Conservation (phyloP, 2,113 vertebrate genomes). For the Megaleporinus macrocephalus region DNA sequence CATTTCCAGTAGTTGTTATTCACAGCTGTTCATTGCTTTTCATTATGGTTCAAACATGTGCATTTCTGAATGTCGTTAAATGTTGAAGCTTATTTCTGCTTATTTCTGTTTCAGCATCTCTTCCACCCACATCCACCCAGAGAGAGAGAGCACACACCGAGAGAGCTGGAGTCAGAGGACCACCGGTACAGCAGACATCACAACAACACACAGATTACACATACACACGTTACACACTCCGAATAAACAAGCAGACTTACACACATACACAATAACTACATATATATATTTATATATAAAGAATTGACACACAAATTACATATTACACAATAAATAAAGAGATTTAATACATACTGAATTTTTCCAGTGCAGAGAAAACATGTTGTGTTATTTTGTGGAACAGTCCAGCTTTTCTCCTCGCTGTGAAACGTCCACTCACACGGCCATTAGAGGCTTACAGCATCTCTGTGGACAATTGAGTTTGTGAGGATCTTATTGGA, state of each 20-base stretch:
- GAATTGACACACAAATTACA: too few species aligned
- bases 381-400: not conserved
- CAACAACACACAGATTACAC: not conserved
- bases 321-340: too few species aligned
- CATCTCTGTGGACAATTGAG: conserved; percentile 53
- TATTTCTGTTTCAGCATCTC: conserved; percentile 23
- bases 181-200: conserved; percentile 5
- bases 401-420: conserved; percentile 12
- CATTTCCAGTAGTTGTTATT: too few species aligned
- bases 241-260: too few species aligned
- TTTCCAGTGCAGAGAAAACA: not conserved
- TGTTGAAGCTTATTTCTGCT: too few species aligned
- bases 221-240: not conserved
- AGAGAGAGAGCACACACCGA: not conserved
- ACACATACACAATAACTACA: too few species aligned
- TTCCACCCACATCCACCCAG: not conserved
- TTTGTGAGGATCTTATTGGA: conserved; percentile 60
- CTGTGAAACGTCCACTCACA: conserved; percentile 2
- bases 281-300: too few species aligned
- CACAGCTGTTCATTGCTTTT: too few species aligned
- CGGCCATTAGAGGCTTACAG: conserved; percentile 25
- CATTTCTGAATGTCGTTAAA: too few species aligned
- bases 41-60: too few species aligned
- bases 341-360: too few species aligned
- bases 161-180: conserved; percentile 7